Conservation (phyloP, 2,888 invertebrate species). For the Eupithecia inturbata region DNA sequence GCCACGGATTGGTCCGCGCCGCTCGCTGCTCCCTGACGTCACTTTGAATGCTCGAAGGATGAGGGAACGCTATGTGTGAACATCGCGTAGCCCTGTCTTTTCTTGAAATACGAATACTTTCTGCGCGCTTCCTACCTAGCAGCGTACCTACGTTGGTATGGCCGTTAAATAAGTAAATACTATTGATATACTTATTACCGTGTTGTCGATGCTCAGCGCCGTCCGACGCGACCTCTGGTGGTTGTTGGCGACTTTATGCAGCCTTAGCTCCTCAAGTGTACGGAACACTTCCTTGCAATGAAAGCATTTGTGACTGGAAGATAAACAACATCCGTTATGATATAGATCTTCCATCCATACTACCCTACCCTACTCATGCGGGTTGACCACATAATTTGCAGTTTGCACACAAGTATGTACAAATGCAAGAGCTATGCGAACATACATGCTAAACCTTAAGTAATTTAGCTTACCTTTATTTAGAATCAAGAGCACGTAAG, state of each 20-base stretch:
- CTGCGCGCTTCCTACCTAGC: not conserved
- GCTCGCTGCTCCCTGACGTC: too few species aligned
- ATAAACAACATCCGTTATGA: not conserved
- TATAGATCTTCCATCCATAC: too few species aligned
- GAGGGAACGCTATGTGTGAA: not conserved
- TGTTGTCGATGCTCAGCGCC: not conserved
- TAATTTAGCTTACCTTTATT: too few species aligned
- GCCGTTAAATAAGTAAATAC: not conserved
- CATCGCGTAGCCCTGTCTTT: not conserved
- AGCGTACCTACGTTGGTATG: not conserved
- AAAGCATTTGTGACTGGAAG: conserved; percentile 31
- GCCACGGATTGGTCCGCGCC: too few species aligned
- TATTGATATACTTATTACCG: not conserved
- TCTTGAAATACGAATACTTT: not conserved
- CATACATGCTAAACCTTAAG: too few species aligned
- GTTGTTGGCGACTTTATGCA: conserved; percentile 24
- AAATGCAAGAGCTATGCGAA: too few species aligned
- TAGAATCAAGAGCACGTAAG: too few species aligned
- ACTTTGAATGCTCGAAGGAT: not conserved
- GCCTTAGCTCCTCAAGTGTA: conserved; percentile 28
- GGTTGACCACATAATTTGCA: too few species aligned
- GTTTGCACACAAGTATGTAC: too few species aligned
- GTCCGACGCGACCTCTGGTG: conserved; percentile 25
- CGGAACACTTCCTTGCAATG: conserved; percentile 31
- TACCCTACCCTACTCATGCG: too few species aligned